Evolutionary conservation across 2,113 vertebrate species (phyloP), one percentile per base, ranked within the genome.

Genomic region (Amia ocellicauda): DNA sequence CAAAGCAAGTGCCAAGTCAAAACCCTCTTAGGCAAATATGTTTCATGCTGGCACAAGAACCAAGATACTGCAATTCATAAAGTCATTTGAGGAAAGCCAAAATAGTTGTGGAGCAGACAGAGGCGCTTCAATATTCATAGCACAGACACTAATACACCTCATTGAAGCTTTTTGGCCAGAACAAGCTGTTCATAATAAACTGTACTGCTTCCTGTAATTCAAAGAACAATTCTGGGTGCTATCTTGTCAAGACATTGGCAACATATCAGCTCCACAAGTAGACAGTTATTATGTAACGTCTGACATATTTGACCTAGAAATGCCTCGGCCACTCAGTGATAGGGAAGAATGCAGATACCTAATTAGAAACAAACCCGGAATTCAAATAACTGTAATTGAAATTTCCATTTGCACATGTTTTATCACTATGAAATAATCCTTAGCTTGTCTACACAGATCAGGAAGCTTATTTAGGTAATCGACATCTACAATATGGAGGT

Each of bases 221-320:
- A 59, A 5, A 14, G 31, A 29, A 27, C 50, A 43, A 75, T 58
- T 70, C 64, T 60, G 24, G 54, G 54, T 19, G 10, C 26, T 65
- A 63, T 70, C 43, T 54, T 63, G 59, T 64, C 67, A 47, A 64
- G 51, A 61, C 10, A 19, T 4, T 69, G 51, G 65, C 75, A 69
- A 68, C 45, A 36, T 29, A 23, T 73, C 70, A 73, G 29, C 52
- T 63, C 27, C 71, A 70, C 67, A 68, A 47, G 64, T 11, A 60
- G 47, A 51, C 24, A 60, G 7, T 47, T 68, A 69, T 74, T 83
- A 69, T 70, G 75, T 52, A 85, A 82, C 52, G 43, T 31, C 31
- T 49, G 53, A 54, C 40, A 59, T 66, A 49, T 49, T 67, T 77
- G 76, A 83, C 78, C 72, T 67, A 75, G 60, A 78, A 79, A 74